phyloP scores from a whole-genome alignment of 2,113 vertebrate genomes.

The Anarrhichthys ocellatus region DNA sequence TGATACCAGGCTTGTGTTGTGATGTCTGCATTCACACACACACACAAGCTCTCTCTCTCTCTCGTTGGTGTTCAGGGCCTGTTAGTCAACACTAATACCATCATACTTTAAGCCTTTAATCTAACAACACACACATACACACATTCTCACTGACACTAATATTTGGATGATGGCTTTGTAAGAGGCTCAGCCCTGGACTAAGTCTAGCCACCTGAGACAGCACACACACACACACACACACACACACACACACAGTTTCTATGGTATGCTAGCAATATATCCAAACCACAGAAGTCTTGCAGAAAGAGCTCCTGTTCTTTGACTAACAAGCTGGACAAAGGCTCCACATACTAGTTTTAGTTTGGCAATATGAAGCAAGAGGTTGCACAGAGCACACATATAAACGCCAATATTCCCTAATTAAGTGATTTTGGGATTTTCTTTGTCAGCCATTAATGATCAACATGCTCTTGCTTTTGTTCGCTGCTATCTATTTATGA shows the following conservation, averaged over 20 bases:
- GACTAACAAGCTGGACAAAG: neutral
- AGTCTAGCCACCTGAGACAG: slow-evolving; percentile 59
- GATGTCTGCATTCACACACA: slow-evolving; percentile 14
- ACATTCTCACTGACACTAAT: slow-evolving; percentile 49
- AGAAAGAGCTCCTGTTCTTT: neutral
- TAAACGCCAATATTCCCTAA: neutral
- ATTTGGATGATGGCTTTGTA: slow-evolving; percentile 48
- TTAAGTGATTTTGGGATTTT: neutral
- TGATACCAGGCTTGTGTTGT: slow-evolving; percentile 35
- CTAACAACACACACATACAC: slow-evolving; percentile 52
- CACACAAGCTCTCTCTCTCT: neutral
- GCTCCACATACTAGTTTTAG: slow-evolving; percentile 3
- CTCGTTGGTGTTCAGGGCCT: slow-evolving; percentile 15
- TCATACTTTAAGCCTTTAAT: slow-evolving; percentile 54
- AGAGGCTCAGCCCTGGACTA: slow-evolving; percentile 52
- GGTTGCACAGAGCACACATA: neutral
- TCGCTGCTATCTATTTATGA: neutral
- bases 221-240: slow-evolving; percentile 20
- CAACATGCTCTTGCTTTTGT: neutral
- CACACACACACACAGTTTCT: neutral
- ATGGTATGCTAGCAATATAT: slow-evolving; percentile 19
- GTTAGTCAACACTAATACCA: slow-evolving; percentile 47
- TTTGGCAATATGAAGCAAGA: neutral
- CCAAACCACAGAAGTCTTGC: slow-evolving; percentile 4
- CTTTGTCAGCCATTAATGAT: slow-evolving; percentile 1